Evolutionary conservation across 1,140 invertebrate species (phyloP), one percentile per base, ranked within the genome.

Genomic region (Tyrophagus putrescentiae): DNA sequence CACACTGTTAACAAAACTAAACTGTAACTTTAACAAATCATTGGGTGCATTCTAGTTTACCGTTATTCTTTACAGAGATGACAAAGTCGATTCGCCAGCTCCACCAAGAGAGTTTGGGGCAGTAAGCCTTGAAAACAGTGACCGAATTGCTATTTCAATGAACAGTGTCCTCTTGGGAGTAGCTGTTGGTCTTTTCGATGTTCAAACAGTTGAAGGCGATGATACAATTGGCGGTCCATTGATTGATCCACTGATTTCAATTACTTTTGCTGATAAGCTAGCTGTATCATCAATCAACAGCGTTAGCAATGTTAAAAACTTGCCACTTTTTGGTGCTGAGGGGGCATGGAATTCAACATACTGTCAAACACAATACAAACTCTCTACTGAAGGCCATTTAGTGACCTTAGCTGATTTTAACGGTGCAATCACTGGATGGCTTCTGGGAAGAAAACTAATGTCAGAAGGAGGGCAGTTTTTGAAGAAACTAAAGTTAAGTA

Each of bases 281-380:
- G 28, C 5, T 6, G 31, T 44, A 13, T 16, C 16, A 18, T 1
- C 28, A 18, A 21, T 54, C 7, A 25, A 54, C 32, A 54, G 52
- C 39, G 25, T 54, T 11, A 34, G 13, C 9, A 54, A 54, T 54
- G 45, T 48, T 7, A 29, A 21, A 6, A 27, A 54, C 39, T 31
- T 18, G 11, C 9, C 7, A 3, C 41, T 33, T 21, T 52, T 63
- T 18, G 62, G 60, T 6, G 56, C 44, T 4, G 18, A 27, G 23
- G 62, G 62, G n/a, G 5, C 13, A 18, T 63, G 62, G 62, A 62
- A 63, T 18, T 28, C 21, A 28, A 36, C 60, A 18, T 25, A 36
- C 28, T 63, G 62, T 56, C 62, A 45, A 45, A 54, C 25, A 6
- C 39, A 61, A 28, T 63, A 61, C 23, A n/a, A 9, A 27, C 31